A percentile compares a stretch with the other conserved stretches of the same genome.
Evolutionary conservation across 1,140 invertebrate genomes (phyloP).

Genomic region (Lepidurus packardi): DNA sequence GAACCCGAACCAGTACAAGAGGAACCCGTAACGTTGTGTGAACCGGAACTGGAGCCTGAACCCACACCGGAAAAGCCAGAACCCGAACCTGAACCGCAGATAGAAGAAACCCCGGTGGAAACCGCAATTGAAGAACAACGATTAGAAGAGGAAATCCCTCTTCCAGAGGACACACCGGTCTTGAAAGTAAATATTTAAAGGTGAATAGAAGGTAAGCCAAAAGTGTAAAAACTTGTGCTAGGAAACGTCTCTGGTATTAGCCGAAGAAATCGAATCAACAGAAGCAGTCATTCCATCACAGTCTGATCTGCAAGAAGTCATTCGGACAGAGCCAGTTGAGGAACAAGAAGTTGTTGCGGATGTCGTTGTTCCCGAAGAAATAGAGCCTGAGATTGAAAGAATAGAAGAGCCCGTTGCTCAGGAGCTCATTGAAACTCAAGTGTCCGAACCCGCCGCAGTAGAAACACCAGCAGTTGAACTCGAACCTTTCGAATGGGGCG

Average conservation of each 20-base stretch:
- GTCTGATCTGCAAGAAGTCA: background rate
- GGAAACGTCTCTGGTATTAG: background rate
- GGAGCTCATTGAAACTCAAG: background rate
- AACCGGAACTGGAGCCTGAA: background rate
- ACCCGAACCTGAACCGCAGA: background rate
- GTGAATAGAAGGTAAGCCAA: background rate
- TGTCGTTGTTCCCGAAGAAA: background rate
- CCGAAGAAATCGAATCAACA: background rate
- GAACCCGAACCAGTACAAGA: background rate
- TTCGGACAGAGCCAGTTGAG: background rate
- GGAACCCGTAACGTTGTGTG: background rate
- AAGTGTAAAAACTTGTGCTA: background rate
- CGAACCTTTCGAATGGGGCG: conserved; percentile 12
- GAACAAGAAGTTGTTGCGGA: background rate
- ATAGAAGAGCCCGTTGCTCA: background rate
- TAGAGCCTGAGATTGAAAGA: background rate
- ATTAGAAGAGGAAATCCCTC: background rate
- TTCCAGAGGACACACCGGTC: background rate
- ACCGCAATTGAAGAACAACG: background rate
- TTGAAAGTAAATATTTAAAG: background rate
- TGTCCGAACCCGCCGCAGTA: background rate
- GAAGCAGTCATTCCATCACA: conserved; percentile 11
- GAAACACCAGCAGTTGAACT: background rate
- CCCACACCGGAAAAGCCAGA: background rate
- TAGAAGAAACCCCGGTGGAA: background rate